Percentiles rank a stretch among this genome's conserved stretches.
Evolutionary conservation across 1,140 invertebrate species (phyloP).

Genomic region (Odontomachus brunneus): DNA sequence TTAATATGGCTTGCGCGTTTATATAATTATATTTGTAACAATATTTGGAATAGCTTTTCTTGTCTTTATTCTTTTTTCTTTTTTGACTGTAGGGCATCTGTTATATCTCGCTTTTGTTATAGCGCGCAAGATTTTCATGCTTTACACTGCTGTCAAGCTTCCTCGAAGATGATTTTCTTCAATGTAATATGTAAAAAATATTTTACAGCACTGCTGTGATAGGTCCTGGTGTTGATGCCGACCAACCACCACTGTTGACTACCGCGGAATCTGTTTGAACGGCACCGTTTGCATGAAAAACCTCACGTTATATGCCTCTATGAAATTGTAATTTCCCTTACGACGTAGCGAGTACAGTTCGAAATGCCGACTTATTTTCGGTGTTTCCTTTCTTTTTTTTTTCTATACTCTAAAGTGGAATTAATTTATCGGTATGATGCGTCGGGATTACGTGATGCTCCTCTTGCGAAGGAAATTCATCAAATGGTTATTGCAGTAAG

Average conservation of each 20-base stretch:
- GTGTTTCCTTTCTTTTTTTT: slow-evolving; percentile 8
- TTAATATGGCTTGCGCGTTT: slow-evolving; percentile 39
- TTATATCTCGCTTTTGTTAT: slow-evolving; percentile 1
- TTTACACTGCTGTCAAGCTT: background rate
- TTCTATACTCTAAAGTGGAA: background rate
- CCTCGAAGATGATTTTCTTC: background rate
- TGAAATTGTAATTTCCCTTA: slow-evolving; percentile 38
- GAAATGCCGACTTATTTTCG: slow-evolving; percentile 27
- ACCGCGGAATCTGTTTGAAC: slow-evolving; percentile 74
- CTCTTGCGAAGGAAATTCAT: slow-evolving; percentile 18
- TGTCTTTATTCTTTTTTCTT: background rate
- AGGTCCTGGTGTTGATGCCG: slow-evolving; percentile 80
- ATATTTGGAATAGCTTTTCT: slow-evolving; percentile 28
- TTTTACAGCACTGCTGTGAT: slow-evolving; percentile 84
- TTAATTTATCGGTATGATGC: background rate
- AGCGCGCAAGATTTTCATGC: background rate
- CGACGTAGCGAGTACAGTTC: background rate
- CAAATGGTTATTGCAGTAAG: slow-evolving; percentile 27
- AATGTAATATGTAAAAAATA: slow-evolving; percentile 64
- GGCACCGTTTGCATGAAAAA: slow-evolving; percentile 23
- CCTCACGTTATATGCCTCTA: background rate
- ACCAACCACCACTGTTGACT: slow-evolving; percentile 81
- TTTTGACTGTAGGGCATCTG: no score
- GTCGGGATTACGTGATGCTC: background rate
- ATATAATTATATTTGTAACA: slow-evolving; percentile 7